Evolutionary conservation across 2,888 invertebrate species (phyloP).

Genomic region (Hemicrepidius hirtus): DNA sequence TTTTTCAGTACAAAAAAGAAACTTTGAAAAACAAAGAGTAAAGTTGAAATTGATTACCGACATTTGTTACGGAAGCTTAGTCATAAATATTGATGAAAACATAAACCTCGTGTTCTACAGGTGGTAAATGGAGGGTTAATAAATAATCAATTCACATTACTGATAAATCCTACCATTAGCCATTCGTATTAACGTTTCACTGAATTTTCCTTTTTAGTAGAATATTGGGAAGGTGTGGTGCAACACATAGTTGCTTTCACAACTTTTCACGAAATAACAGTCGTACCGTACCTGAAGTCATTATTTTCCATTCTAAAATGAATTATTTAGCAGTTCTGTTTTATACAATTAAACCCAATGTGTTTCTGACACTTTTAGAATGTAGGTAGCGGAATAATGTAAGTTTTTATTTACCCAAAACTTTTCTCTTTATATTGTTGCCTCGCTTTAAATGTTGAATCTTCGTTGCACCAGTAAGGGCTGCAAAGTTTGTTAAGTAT

Average conservation of each 20-base stretch:
- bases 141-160: conserved; percentile 49
- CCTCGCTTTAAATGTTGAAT: too few relatives aligned
- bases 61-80: conserved; percentile 46
- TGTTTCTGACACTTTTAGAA: too few relatives aligned
- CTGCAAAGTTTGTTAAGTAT: too few relatives aligned
- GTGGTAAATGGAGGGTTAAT: conserved; percentile 48
- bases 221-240: conserved; percentile 1
- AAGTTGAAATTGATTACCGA: conserved; percentile 43
- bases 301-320: too few relatives aligned
- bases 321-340: too few relatives aligned
- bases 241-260: too few relatives aligned
- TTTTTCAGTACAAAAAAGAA: neutral
- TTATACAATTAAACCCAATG: too few relatives aligned
- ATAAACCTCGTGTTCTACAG: conserved; percentile 47
- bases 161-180: conserved; percentile 47
- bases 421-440: too few relatives aligned
- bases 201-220: conserved; percentile 36
- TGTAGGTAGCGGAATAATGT: too few relatives aligned
- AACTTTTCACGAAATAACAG: neutral
- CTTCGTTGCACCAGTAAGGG: too few relatives aligned
- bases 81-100: conserved; percentile 51
- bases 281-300: neutral
- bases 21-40: conserved; percentile 31
- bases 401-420: too few relatives aligned
- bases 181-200: conserved; percentile 40